Base-by-base conservation (phyloP, 2,113 vertebrate genomes). In the Nothobranchius furzeri region DNA sequence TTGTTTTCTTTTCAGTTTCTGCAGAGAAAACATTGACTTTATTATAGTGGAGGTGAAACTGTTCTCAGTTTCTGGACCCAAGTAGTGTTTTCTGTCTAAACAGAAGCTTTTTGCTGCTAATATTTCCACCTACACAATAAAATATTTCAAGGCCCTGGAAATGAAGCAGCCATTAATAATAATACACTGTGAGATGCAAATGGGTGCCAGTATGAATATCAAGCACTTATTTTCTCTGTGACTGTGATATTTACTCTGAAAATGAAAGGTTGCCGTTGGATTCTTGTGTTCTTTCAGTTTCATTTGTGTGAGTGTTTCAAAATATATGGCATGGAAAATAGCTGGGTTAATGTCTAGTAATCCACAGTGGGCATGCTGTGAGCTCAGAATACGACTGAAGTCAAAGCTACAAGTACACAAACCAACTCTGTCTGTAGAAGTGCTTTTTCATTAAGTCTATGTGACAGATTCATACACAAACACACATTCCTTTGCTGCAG, bases 141-240 rank as follows among this genome's bases (percentile, higher is more conserved):
- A 73, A 58, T 58, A 69, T 72, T 62, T 69, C 53, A 58, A 43
- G 55, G 74, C 62, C 47, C 42, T 42, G 36, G 47, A 64, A 81
- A 43, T 40, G 14, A 48, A 63, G 60, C 48, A 49, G 7, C 42
- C 62, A 80, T 82, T 70, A 82, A 79, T 69, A 77, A 79, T 69
- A 77, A 78, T 73, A 55, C 48, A 68, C 47, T 59, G 46, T 3
- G 64, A 61, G 68, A 79, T 67, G 73, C 55, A 56, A 65, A 75
- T 56, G 12, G 17, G 49, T 56, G 56, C 64, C 79, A 64, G 64
- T 48, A 25, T 64, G 73, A 78, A 75, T 68, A 56, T 75, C 24
- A 79, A 78, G 53, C 68, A 75, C 62, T 69, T 67, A 64, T 81
- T 83, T 71, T 80, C 52, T 78, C 58, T 12, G 11, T 48, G 56